Percentiles rank a stretch among this genome's conserved stretches.
Evolutionary conservation across 2,888 invertebrate genomes (phyloP).

Genomic region (Catocala nupta): DNA sequence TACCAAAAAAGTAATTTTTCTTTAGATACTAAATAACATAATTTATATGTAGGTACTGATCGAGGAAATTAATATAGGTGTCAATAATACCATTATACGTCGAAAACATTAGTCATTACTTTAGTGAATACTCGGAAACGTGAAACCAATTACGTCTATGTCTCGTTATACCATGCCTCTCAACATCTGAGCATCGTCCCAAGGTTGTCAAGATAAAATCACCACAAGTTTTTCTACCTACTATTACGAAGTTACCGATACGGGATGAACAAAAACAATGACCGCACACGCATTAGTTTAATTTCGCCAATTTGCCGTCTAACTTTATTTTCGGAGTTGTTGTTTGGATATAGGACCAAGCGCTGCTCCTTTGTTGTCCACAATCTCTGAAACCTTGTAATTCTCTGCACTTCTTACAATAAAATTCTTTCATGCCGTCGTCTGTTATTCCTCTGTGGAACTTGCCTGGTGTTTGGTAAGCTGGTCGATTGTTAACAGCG

Average conservation of each 20-base stretch:
- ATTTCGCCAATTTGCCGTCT: constrained; percentile 83
- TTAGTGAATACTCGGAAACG: constrained; percentile 46
- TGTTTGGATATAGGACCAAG: constrained; percentile 62
- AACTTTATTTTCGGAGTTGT: constrained; percentile 79
- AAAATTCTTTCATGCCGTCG: constrained; percentile 76
- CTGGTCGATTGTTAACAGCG: constrained; percentile 46
- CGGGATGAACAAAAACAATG: constrained; percentile 74
- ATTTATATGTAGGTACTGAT: constrained; percentile 1
- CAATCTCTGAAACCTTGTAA: constrained; percentile 59
- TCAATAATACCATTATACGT: constrained; percentile 10
- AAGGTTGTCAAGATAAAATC: constrained; percentile 75
- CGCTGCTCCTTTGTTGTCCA: constrained; percentile 59
- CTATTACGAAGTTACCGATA: constrained; percentile 55
- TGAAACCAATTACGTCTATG: constrained; percentile 49
- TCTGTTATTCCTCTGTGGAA: constrained; percentile 71
- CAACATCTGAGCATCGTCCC: constrained; percentile 57
- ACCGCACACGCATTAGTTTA: constrained; percentile 74
- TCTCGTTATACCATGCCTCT: constrained; percentile 49
- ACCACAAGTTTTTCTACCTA: constrained; percentile 56
- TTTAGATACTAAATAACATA: too few relatives aligned
- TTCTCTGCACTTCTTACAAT: constrained; percentile 79
- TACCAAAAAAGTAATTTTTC: background rate
- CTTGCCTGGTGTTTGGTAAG: constrained; percentile 59
- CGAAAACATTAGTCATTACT: constrained; percentile 27
- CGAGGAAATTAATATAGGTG: constrained; percentile 17